A percentile compares a stretch with the other conserved stretches of the same genome.
These are phyloP conservation scores for Oegoconia quadripuncta DNA, from an alignment of 2,888 invertebrate species.

Conservation along the genomic window DNA sequence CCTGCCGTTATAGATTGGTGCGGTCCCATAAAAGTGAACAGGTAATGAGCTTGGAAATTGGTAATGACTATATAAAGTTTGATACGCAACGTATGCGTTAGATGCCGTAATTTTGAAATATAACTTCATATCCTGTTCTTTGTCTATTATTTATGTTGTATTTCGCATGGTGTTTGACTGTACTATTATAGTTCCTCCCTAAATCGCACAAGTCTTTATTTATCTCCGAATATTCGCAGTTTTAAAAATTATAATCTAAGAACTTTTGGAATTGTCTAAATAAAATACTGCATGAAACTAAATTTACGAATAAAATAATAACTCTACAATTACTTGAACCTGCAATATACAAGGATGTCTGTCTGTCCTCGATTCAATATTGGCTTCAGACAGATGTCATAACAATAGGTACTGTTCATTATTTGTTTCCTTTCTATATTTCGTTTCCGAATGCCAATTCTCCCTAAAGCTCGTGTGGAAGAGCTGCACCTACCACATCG, in stretches of 20 bases:
- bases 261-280: too few species aligned
- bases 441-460: slow-evolving; percentile 25
- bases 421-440: slow-evolving; percentile 38
- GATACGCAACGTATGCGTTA: slow-evolving; percentile 37
- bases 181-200: too few species aligned
- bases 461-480: slow-evolving; percentile 35
- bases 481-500: slow-evolving; percentile 38
- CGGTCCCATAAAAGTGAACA: slow-evolving; percentile 60
- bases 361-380: too few species aligned
- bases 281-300: too few species aligned
- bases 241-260: too few species aligned
- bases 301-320: too few species aligned
- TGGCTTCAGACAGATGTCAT: slow-evolving; percentile 57
- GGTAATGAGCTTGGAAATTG: slow-evolving; percentile 69
- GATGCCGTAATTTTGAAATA: slow-evolving; percentile 55
- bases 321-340: too few species aligned
- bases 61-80: slow-evolving; percentile 67
- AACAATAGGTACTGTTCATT: slow-evolving; percentile 40
- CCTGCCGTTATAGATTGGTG: slow-evolving; percentile 60
- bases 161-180: too few species aligned
- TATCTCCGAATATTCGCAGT: too few species aligned
- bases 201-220: too few species aligned
- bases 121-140: slow-evolving; percentile 46
- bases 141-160: slow-evolving; percentile 24
- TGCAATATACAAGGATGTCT: too few species aligned